Conservation (phyloP, 2,113 vertebrate species). For the Gymnobelideus leadbeateri region DNA sequence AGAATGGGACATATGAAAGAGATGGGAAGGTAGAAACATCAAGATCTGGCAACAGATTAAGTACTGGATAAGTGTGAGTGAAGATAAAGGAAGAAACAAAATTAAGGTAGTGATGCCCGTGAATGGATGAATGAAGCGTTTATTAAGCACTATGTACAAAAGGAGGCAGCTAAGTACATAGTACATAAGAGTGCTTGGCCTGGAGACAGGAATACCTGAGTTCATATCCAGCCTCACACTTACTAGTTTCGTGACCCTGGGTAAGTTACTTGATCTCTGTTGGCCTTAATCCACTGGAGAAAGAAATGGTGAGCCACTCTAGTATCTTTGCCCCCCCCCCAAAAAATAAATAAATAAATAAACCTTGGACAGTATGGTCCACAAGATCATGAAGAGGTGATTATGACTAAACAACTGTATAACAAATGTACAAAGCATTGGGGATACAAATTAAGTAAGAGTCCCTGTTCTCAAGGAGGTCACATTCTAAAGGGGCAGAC, state of each 20-base stretch:
- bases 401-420: not conserved
- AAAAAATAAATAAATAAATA: too few relatives aligned
- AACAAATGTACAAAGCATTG: not conserved
- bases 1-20: not conserved
- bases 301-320: not conserved
- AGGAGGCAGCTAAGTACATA: not conserved
- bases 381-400: not conserved
- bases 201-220: not conserved
- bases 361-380: not conserved
- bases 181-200: not conserved
- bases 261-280: not conserved
- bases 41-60: not conserved
- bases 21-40: not conserved
- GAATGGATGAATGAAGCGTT: not conserved
- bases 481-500: not conserved
- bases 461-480: too few relatives aligned
- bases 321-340: not conserved
- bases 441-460: not conserved
- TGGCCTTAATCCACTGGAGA: not conserved
- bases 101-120: not conserved
- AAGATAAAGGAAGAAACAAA: not conserved
- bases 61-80: not conserved
- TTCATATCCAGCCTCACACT: not conserved
- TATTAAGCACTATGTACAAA: not conserved
- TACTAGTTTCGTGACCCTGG: not conserved